Conservation (phyloP, 2,113 vertebrate species). For the Amia ocellicauda region DNA sequence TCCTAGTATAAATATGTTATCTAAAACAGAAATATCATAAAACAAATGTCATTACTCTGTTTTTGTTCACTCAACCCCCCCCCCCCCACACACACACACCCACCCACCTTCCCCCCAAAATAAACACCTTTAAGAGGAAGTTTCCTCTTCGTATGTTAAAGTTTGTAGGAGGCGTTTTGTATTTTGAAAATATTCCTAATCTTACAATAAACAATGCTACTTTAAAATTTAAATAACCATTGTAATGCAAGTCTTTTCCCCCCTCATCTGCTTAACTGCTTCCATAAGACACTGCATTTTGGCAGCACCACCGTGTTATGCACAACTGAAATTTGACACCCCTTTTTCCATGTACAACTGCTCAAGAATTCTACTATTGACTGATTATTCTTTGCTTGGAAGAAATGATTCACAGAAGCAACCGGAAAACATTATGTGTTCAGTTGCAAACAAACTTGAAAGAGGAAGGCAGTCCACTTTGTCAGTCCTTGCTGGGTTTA, state of each 20-base stretch:
- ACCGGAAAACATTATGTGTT: neutral
- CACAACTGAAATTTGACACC: constrained; percentile 33
- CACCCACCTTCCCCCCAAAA: too few relatives aligned
- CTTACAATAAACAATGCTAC: too few relatives aligned
- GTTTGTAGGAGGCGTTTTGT: too few relatives aligned
- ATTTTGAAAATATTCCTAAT: too few relatives aligned
- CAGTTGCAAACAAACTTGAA: constrained; percentile 15
- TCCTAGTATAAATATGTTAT: too few relatives aligned
- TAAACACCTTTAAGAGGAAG: too few relatives aligned
- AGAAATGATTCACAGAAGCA: neutral
- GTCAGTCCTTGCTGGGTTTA: neutral
- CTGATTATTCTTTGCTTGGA: constrained; percentile 24
- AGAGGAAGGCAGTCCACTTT: neutral
- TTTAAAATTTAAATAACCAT: neutral
- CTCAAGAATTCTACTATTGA: constrained; percentile 25
- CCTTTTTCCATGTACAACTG: constrained; percentile 7
- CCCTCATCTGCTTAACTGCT: constrained; percentile 35
- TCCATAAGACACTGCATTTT: constrained; percentile 19
- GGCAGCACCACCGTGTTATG: constrained; percentile 5
- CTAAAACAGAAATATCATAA: too few relatives aligned
- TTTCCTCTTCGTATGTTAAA: too few relatives aligned
- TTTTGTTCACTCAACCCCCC: too few relatives aligned
- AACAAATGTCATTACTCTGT: too few relatives aligned
- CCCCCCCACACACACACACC: too few relatives aligned
- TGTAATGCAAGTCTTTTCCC: constrained; percentile 17